Conservation (phyloP, 1,140 invertebrate genomes). For the Drosophila tani region DNA sequence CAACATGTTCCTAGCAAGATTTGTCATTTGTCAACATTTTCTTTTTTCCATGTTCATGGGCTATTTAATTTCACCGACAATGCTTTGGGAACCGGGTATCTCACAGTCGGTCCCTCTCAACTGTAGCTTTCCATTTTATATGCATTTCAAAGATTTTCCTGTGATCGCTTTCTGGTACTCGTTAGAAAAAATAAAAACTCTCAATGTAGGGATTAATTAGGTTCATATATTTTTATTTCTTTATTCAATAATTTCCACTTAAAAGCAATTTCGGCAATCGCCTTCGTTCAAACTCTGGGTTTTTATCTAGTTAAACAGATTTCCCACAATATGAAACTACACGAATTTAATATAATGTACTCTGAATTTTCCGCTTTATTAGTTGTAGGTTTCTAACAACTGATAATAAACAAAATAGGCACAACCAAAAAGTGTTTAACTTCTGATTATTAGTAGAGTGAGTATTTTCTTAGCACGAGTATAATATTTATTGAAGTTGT, state of each 20-base stretch:
- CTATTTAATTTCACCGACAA: too few relatives aligned
- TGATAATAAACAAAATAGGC: conserved; percentile 40
- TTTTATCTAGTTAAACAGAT: neutral
- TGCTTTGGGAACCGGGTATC: too few relatives aligned
- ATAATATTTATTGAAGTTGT: neutral
- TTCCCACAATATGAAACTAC: neutral
- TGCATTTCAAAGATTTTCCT: too few relatives aligned
- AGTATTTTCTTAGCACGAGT: conserved; percentile 29
- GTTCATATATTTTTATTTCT: conserved; percentile 28
- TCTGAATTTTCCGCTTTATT: neutral
- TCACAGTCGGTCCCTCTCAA: too few relatives aligned
- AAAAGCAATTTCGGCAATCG: conserved; percentile 22
- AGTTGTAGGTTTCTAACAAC: neutral
- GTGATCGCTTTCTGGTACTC: too few relatives aligned
- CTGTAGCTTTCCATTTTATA: too few relatives aligned
- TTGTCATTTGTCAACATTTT: too few relatives aligned
- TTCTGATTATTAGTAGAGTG: conserved; percentile 4
- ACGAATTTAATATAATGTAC: conserved; percentile 2
- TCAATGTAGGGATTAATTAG: conserved; percentile 15
- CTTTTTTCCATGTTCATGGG: too few relatives aligned
- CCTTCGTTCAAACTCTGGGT: neutral
- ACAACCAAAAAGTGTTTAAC: conserved; percentile 58
- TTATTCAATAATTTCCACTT: conserved; percentile 30
- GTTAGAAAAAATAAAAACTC: neutral
- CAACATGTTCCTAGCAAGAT: too few relatives aligned